Evolutionary conservation across 2,113 vertebrate species (phyloP), one percentile per base, ranked within the genome.

Genomic region (Brachyhypopomus occidentalis): DNA sequence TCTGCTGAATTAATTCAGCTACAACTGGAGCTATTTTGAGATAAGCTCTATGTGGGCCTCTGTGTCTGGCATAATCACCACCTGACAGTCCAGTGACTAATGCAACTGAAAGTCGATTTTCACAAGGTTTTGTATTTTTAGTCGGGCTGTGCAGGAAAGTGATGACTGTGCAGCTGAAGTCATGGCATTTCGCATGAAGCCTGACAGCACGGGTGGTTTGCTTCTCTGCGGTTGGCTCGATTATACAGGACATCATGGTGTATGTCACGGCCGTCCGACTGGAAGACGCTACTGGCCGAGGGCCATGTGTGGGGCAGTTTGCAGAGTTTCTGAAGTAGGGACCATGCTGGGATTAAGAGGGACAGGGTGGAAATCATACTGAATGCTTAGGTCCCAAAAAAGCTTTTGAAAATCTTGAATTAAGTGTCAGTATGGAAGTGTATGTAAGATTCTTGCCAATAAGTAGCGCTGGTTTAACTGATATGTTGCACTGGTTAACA

Each of bases 11-110:
- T 60, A 56, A 38, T 75, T 67, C 19, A 81, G 63, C 52, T 59
- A 23, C 19, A 22, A 41, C 67, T 75, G 34, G 75, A 81, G 48
- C 14, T 17, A 74, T 80, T 80, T 80, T 71, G 74, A 74, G 71
- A 81, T 20, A 75, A 72, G 36, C 30, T 75, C 2, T 34, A 72
- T 45, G 34, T 7, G 5, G 56, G 64, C 1, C 52, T 81, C 72
- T 45, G 16, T 48, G 55, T 81, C 48, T 27, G 64, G 55, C 55
- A 60, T 81, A 81, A 81, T 81, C 38, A 81, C 73, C 36, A 60
- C 72, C 72, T 75, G 64, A 81, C 80, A 81, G 55, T 69, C 34
- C 22, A 52, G 12, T 79, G 69, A 81, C 38, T 66, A 75, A 81
- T 75, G 63, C 48, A n/a, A 36, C 72, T 5, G 23, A 60, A 60